A percentile compares a stretch with the other conserved stretches of the same genome.
phyloP scores from a whole-genome alignment of 2,888 invertebrate species.

The Cryptocephalus moraei region DNA sequence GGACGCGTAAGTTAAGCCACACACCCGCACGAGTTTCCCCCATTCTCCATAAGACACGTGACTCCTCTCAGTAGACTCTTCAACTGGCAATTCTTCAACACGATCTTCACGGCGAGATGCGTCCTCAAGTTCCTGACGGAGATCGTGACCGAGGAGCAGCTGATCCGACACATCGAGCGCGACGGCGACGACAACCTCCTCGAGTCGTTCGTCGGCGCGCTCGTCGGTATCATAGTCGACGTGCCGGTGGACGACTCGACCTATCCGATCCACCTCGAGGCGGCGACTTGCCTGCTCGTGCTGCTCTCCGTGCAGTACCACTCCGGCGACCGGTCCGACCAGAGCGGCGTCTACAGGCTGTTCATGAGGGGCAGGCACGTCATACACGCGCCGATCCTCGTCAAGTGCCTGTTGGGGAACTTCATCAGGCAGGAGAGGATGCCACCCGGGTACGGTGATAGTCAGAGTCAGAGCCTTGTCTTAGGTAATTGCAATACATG shows the following conservation, averaged over 20 bases:
- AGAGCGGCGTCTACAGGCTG: conserved; percentile 60
- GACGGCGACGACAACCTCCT: conserved; percentile 40
- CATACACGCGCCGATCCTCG: conserved; percentile 66
- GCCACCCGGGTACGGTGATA: conserved; percentile 60
- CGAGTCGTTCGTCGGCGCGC: conserved; percentile 63
- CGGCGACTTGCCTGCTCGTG: conserved; percentile 75
- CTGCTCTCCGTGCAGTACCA: conserved; percentile 84
- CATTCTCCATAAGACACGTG: too few species aligned
- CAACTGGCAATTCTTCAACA: conserved; percentile 92
- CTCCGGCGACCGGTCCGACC: conserved; percentile 51
- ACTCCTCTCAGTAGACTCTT: conserved; percentile 54
- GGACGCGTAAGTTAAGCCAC: conserved; percentile 63
- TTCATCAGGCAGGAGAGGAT: conserved; percentile 57
- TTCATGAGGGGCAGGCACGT: conserved; percentile 60
- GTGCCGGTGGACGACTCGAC: conserved; percentile 77
- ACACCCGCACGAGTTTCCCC: too few species aligned
- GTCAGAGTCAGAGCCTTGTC: conserved; percentile 55
- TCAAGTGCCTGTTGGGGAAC: conserved; percentile 71
- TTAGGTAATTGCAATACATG: conserved; percentile 43
- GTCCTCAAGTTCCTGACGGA: conserved; percentile 83
- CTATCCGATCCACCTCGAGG: conserved; percentile 77
- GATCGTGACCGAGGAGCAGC: conserved; percentile 78
- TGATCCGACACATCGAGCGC: conserved; percentile 71
- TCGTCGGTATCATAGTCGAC: conserved; percentile 72
- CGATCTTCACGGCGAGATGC: conserved; percentile 78